phyloP scores from a whole-genome alignment of 2,797 vertebrate species.

The Poecilia picta region DNA sequence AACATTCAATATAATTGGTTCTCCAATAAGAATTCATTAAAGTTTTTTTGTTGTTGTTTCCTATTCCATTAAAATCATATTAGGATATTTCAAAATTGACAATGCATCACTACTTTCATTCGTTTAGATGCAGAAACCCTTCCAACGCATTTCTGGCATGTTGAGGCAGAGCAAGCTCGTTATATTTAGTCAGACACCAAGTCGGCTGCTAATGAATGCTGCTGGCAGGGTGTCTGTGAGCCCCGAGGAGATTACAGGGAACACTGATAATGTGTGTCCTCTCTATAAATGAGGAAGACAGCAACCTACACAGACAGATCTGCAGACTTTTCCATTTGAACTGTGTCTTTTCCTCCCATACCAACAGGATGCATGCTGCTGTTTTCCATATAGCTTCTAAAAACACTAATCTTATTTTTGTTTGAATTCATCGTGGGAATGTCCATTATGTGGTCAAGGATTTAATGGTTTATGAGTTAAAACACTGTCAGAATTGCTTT shows the following conservation, averaged over 20 bases:
- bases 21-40: neutral
- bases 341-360: slow-evolving; percentile 1
- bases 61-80: slow-evolving; percentile 32
- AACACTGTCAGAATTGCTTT: neutral
- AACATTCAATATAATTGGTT: slow-evolving; percentile 3
- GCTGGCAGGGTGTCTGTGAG: slow-evolving; percentile 79
- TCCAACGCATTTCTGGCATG: slow-evolving; percentile 69
- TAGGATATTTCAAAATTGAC: slow-evolving; percentile 37
- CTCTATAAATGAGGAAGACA: slow-evolving; percentile 58
- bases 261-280: slow-evolving; percentile 72
- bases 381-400: neutral
- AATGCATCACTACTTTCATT: slow-evolving; percentile 43
- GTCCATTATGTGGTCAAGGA: slow-evolving; percentile 12
- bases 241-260: slow-evolving; percentile 73
- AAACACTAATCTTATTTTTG: neutral
- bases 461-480: neutral
- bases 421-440: neutral
- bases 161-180: slow-evolving; percentile 71
- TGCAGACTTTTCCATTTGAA: slow-evolving; percentile 21
- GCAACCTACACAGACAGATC: slow-evolving; percentile 46
- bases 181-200: slow-evolving; percentile 82
- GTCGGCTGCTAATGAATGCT: slow-evolving; percentile 80
- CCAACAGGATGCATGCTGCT: neutral
- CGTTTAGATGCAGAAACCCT: slow-evolving; percentile 54
- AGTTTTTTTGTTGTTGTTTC: slow-evolving; percentile 9